phyloP scores from a whole-genome alignment of 2,888 invertebrate species.

The Neelides folsomi region DNA sequence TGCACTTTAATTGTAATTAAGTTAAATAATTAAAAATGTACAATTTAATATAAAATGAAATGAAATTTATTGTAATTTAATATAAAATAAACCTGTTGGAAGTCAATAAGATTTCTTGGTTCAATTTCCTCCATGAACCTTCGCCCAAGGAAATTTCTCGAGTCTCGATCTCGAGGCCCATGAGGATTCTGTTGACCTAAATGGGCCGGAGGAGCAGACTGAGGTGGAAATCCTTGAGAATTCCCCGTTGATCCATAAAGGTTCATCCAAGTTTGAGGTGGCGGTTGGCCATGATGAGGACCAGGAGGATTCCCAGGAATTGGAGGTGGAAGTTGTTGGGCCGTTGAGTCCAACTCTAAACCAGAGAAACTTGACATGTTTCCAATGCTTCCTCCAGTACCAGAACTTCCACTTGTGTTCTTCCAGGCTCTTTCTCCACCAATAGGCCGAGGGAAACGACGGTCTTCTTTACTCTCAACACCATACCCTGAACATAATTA shows the following conservation, averaged over 20 bases:
- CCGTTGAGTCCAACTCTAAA: constrained; percentile 11
- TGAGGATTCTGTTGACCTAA: constrained; percentile 8
- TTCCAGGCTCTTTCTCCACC: constrained; percentile 27
- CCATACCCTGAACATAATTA: no score
- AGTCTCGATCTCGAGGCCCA: constrained; percentile 15
- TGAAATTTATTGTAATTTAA: background rate
- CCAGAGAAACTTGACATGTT: constrained; percentile 10
- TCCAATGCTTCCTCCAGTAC: constrained; percentile 1
- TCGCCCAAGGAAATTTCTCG: constrained; percentile 20
- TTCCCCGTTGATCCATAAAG: constrained; percentile 13
- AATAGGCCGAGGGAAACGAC: constrained; percentile 28
- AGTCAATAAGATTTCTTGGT: constrained; percentile 14
- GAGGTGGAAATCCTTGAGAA: constrained; percentile 12
- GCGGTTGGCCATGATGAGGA: constrained; percentile 12
- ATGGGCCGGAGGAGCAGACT: constrained; percentile 9
- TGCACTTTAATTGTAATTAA: background rate
- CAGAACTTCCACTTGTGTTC: constrained; percentile 7
- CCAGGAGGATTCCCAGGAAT: constrained; percentile 6
- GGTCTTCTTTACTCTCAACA: constrained; percentile 14
- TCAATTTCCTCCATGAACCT: constrained; percentile 30
- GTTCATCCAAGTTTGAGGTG: constrained; percentile 14
- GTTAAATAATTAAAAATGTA: background rate
- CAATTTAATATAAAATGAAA: background rate
- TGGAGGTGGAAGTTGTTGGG: constrained; percentile 10
- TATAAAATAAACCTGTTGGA: constrained; percentile 16